phyloP scores from a whole-genome alignment of 2,888 invertebrate genomes.

The Steinernema scapterisci region DNA sequence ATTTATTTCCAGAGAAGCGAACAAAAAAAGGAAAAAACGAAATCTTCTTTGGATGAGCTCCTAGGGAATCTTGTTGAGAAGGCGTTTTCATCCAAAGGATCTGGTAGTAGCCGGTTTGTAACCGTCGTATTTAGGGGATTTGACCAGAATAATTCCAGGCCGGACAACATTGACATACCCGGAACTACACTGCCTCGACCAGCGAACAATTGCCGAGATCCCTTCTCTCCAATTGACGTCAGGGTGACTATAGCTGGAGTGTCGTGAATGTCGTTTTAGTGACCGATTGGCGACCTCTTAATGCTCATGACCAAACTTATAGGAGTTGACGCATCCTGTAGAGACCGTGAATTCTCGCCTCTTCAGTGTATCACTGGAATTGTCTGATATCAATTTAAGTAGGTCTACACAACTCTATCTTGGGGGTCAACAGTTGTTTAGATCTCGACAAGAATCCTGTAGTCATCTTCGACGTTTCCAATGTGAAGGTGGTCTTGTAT shows the following conservation, averaged over 20 bases:
- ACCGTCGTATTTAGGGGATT: background rate
- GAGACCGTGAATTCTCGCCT: background rate
- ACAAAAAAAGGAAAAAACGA: background rate
- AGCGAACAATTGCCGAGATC: background rate
- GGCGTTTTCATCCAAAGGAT: background rate
- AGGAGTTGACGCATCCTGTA: no score
- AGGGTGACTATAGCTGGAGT: conserved; percentile 17
- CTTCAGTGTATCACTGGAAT: background rate
- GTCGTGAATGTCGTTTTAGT: background rate
- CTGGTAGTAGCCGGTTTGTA: background rate
- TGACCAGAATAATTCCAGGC: no score
- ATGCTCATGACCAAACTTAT: no score
- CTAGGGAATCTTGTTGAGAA: background rate
- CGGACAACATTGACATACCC: no score
- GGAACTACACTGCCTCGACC: no score
- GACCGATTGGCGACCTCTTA: background rate
- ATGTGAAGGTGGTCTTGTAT: background rate
- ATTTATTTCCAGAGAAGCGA: background rate
- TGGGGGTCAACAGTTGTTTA: background rate
- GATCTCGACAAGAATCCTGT: background rate
- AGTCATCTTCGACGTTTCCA: background rate
- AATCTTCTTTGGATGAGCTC: background rate
- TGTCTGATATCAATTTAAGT: background rate
- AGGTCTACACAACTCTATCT: background rate
- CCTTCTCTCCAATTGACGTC: conserved; percentile 1